Evolutionary conservation across 2,113 vertebrate genomes (phyloP).

Genomic region (Rattus rattus): DNA sequence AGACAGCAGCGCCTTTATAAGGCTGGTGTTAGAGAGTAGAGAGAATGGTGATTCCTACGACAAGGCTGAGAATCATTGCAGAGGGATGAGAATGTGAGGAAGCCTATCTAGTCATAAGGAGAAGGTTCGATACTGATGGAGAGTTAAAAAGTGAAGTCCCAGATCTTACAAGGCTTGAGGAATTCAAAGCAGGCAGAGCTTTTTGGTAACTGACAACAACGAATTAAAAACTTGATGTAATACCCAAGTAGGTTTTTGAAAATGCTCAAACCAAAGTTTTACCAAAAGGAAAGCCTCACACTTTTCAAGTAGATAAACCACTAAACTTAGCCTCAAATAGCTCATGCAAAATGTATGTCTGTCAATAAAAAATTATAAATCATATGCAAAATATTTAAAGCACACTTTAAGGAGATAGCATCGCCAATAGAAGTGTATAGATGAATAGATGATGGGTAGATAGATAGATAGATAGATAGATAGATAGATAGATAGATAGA

Average conservation of each 20-base stretch:
- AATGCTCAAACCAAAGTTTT: not conserved
- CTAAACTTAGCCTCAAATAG: not conserved
- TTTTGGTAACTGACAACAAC: conserved; percentile 18
- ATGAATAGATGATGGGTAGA: not conserved
- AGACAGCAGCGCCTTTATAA: not conserved
- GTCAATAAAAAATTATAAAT: conserved; percentile 15
- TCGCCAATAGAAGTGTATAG: not conserved
- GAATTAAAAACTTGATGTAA: not conserved
- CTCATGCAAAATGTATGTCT: not conserved
- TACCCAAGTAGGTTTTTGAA: not conserved
- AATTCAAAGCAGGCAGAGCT: not conserved
- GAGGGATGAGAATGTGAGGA: not conserved
- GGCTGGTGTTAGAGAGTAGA: not conserved
- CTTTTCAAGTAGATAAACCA: not conserved
- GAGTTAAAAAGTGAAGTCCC: not conserved
- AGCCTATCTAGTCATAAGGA: not conserved
- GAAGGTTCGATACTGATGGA: not conserved
- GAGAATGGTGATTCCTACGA: not conserved
- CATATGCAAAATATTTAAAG: not conserved
- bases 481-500: not conserved
- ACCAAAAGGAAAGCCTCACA: not conserved
- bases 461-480: not conserved
- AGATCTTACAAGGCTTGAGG: not conserved
- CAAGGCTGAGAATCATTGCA: not conserved
- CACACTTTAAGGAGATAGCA: not conserved